A percentile compares a stretch with the other conserved stretches of the same genome.
phyloP scores from a whole-genome alignment of 2,797 vertebrate genomes.

The Orestias chungarensis region DNA sequence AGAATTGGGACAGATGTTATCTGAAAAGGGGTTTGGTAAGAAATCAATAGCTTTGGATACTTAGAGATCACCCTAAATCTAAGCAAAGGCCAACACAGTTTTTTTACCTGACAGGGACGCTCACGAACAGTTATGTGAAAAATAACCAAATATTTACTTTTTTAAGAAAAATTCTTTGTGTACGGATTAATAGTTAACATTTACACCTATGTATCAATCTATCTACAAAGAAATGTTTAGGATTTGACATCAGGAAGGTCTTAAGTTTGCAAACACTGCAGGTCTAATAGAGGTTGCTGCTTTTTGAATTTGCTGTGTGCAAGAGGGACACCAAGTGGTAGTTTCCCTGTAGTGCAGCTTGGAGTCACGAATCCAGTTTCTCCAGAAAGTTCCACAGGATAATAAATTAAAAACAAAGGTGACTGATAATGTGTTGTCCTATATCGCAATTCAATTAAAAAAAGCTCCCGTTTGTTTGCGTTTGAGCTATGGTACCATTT shows the following conservation, averaged over 20 bases:
- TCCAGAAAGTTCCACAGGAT: neutral
- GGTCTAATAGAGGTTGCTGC: neutral
- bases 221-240: neutral
- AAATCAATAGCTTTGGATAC: conserved; percentile 30
- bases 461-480: neutral
- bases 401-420: no score
- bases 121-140: neutral
- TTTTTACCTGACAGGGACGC: neutral
- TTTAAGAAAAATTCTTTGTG: no score
- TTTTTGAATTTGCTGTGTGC: neutral
- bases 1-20: conserved; percentile 2
- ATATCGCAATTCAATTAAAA: no score
- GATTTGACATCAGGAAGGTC: neutral
- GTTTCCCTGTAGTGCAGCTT: conserved; percentile 22
- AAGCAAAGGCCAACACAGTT: neutral
- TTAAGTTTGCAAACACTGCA: neutral
- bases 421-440: no score
- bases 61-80: conserved; percentile 19
- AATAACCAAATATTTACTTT: neutral
- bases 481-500: neutral
- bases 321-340: conserved; percentile 48
- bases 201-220: no score
- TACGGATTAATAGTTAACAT: no score
- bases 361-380: neutral
- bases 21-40: conserved; percentile 8